These are phyloP conservation scores for Calameuta pallipes DNA, from an alignment of 2,888 invertebrate genomes.

Conservation along the genomic window DNA sequence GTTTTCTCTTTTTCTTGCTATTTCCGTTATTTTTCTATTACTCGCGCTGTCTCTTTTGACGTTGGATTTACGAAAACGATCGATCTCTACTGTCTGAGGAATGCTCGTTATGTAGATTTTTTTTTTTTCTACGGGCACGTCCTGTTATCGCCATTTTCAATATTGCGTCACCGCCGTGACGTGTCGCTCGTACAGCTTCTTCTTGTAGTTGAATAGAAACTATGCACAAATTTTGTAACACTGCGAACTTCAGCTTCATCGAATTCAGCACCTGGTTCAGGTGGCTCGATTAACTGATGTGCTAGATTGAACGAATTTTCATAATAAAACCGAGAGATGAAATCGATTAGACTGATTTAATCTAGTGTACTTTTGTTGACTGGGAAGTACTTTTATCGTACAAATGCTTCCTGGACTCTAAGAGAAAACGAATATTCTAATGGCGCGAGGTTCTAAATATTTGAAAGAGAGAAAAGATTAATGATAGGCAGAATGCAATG, in stretches of 20 bases:
- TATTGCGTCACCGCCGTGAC: not conserved
- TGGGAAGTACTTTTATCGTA: not conserved
- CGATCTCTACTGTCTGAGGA: not conserved
- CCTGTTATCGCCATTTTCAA: not conserved
- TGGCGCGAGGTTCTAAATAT: not conserved
- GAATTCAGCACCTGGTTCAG: slow-evolving; percentile 44
- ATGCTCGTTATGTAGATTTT: not conserved
- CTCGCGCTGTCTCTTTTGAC: not conserved
- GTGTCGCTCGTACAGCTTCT: not conserved
- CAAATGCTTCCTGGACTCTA: not conserved
- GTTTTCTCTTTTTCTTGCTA: not conserved
- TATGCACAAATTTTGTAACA: slow-evolving; percentile 30
- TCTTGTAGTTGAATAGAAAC: not conserved
- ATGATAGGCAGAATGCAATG: not conserved
- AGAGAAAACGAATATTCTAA: not conserved
- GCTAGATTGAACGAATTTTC: not conserved
- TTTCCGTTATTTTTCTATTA: not conserved
- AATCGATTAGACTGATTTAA: slow-evolving; percentile 21
- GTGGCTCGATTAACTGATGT: not conserved
- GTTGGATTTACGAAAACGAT: not conserved
- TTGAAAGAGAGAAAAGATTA: not conserved
- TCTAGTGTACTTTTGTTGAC: not conserved
- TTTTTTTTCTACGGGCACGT: not conserved
- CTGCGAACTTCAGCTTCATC: slow-evolving; percentile 32
- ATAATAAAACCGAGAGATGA: slow-evolving; percentile 10